These are phyloP conservation scores for Aethina tumida DNA, from an alignment of 1,140 invertebrate genomes.

Conservation along the genomic window DNA sequence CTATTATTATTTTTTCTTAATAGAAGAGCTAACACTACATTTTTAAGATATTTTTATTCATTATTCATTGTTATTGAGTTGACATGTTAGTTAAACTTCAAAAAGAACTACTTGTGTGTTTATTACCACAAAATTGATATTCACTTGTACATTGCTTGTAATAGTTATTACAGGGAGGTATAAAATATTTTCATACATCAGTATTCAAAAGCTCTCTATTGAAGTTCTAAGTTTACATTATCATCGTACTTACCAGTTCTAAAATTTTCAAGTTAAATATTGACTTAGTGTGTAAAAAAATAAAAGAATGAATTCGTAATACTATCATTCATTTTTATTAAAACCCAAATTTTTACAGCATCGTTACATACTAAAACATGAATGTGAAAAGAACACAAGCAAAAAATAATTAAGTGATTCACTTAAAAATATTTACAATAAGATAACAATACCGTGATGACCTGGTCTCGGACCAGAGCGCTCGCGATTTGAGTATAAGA, in stretches of 20 bases:
- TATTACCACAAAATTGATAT: no score
- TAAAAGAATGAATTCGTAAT: constrained; percentile 17
- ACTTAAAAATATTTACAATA: constrained; percentile 39
- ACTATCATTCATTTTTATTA: constrained; percentile 38
- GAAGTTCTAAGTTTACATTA: neutral
- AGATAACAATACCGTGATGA: constrained; percentile 36
- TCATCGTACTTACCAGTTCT: neutral
- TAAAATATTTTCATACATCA: neutral
- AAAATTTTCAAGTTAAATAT: neutral
- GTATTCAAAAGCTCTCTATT: no score
- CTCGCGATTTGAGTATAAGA: constrained; percentile 26
- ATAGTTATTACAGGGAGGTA: no score
- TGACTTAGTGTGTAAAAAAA: neutral
- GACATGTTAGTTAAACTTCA: no score
- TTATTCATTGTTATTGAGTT: no score
- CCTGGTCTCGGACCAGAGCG: constrained; percentile 35
- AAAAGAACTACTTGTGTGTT: no score
- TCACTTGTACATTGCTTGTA: no score
- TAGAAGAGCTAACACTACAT: no score
- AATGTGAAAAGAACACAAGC: constrained; percentile 37
- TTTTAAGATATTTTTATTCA: no score
- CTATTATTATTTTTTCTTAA: no score
- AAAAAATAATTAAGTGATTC: constrained; percentile 36
- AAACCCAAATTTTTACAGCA: constrained; percentile 38
- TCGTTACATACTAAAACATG: constrained; percentile 35